phyloP scores from a whole-genome alignment of 1,140 invertebrate species.

The Diachasma alloeum region DNA sequence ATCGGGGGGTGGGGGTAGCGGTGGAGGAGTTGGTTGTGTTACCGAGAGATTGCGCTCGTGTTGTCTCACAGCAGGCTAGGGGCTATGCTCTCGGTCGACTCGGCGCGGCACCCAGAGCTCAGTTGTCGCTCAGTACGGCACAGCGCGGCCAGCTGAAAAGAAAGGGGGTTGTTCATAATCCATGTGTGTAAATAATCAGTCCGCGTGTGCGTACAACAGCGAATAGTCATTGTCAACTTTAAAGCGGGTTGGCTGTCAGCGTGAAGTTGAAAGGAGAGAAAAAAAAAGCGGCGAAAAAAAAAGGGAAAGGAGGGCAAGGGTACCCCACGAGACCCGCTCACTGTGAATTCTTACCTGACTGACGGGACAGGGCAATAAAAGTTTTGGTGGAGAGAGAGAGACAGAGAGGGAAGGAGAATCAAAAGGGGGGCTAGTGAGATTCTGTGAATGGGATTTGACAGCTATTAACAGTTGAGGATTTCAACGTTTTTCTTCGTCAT shows the following conservation, averaged over 20 bases:
- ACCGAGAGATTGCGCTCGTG: constrained; percentile 60
- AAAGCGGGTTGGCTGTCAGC: not conserved
- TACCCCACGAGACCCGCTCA: not conserved
- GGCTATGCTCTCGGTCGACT: constrained; percentile 33
- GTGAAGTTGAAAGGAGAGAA: not conserved
- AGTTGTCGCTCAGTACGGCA: constrained; percentile 65
- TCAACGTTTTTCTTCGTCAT: not conserved
- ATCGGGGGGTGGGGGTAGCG: constrained; percentile 37
- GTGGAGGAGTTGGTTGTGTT: constrained; percentile 45
- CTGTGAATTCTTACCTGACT: not conserved
- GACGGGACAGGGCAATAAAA: constrained; percentile 9
- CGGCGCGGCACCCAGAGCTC: constrained; percentile 57
- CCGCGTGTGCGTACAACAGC: no score
- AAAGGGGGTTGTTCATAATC: constrained; percentile 43
- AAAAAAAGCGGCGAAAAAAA: not conserved
- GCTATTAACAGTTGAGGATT: not conserved
- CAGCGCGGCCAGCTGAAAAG: constrained; percentile 61
- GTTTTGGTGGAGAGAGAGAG: not conserved
- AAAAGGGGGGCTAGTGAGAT: no score
- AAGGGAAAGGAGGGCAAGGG: not conserved
- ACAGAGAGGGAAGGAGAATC: not conserved
- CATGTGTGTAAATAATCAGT: constrained; percentile 21
- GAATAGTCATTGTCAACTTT: not conserved
- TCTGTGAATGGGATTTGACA: not conserved
- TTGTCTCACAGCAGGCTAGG: constrained; percentile 48